Evolutionary conservation across 2,797 vertebrate genomes (phyloP).

Genomic region (Danio aesculapii): DNA sequence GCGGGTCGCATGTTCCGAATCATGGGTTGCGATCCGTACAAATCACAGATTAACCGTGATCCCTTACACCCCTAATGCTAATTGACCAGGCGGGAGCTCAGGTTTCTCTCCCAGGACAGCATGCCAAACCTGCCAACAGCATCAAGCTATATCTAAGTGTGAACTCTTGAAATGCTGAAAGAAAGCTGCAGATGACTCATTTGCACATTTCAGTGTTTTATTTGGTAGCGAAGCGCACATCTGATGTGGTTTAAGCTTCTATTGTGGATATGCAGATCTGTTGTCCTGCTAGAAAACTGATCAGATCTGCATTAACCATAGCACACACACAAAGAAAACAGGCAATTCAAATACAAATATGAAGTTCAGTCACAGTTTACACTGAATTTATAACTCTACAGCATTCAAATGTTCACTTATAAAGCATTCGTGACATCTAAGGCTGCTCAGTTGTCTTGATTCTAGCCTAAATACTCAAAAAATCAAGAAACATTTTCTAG

Average conservation of each 20-base stretch:
- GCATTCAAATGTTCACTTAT: background rate
- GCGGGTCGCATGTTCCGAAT: too few species aligned
- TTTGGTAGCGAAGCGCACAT: background rate
- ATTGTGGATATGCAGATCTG: background rate
- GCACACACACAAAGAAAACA: background rate
- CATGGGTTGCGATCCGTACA: too few species aligned
- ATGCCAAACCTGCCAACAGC: too few species aligned
- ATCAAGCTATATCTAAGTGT: too few species aligned
- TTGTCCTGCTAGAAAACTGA: conserved; percentile 3
- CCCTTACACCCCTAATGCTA: too few species aligned
- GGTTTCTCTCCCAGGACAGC: too few species aligned
- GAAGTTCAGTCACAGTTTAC: background rate
- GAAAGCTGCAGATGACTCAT: background rate
- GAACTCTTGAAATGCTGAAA: background rate
- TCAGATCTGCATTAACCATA: background rate
- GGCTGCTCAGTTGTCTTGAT: background rate
- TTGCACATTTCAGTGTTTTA: conserved; percentile 12
- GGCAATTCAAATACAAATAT: background rate
- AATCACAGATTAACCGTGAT: too few species aligned
- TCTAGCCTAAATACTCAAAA: too few species aligned
- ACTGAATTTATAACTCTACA: background rate
- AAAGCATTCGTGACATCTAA: background rate
- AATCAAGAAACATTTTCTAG: too few species aligned
- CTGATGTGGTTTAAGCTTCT: background rate
- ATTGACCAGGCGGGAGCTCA: too few species aligned